Percentiles rank a stretch among this genome's conserved stretches.
phyloP scores from a whole-genome alignment of 1,140 invertebrate genomes.

The Subanguina moxae region DNA sequence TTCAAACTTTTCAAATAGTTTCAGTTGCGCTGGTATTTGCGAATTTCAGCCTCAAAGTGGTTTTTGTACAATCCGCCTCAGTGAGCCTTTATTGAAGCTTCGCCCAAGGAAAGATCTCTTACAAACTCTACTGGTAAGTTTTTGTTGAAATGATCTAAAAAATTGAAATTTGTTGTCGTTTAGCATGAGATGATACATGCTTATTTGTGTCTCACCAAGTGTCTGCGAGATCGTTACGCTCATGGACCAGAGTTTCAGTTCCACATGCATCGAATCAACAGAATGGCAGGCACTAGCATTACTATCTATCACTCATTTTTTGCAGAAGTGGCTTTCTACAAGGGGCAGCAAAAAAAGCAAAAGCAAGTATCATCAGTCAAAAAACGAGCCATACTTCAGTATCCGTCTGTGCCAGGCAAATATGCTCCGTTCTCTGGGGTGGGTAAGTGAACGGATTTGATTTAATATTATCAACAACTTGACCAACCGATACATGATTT shows the following conservation, averaged over 20 bases:
- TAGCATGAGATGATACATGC: conserved; percentile 99
- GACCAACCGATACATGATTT: too few relatives aligned
- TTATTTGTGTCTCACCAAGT: conserved; percentile 77
- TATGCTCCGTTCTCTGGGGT: too few relatives aligned
- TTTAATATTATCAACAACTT: too few relatives aligned
- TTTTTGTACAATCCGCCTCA: conserved; percentile 73
- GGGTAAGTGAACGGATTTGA: too few relatives aligned
- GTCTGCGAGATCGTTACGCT: conserved; percentile 56
- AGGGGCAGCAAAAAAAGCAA: too few relatives aligned
- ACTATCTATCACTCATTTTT: conserved; percentile 82
- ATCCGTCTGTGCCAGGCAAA: too few relatives aligned
- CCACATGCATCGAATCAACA: conserved; percentile 90
- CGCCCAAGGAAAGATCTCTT: conserved; percentile 85
- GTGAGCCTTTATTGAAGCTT: conserved; percentile 81
- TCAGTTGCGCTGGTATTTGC: conserved; percentile 77
- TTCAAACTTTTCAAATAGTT: conserved; percentile 23
- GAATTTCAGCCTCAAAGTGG: conserved; percentile 73
- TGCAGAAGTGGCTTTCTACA: conserved; percentile 73
- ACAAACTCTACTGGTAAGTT: conserved; percentile 78
- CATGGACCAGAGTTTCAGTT: conserved; percentile 77
- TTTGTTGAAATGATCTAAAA: too few relatives aligned
- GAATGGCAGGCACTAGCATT: conserved; percentile 77
- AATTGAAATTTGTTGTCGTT: conserved; percentile 39
- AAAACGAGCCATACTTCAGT: too few relatives aligned
- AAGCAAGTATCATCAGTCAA: too few relatives aligned